Conservation (phyloP, 1,140 invertebrate species). For the Akabosia matsudoensis region DNA sequence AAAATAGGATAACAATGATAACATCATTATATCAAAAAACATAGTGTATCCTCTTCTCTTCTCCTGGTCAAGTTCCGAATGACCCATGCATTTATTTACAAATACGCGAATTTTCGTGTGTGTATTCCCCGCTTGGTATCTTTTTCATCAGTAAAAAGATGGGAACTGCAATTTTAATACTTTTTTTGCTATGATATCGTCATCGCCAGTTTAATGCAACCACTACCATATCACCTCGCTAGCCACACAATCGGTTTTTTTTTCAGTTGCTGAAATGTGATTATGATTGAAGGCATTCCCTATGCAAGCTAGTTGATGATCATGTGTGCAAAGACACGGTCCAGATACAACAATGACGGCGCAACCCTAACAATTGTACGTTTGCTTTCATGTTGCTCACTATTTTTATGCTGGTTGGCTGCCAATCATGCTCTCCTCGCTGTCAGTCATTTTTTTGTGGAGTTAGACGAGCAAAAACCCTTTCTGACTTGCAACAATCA, state of each 20-base stretch:
- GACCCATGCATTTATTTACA: too few relatives aligned
- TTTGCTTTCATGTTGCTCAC: not conserved
- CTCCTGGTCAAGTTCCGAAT: too few relatives aligned
- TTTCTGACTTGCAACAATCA: not conserved
- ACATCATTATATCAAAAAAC: too few relatives aligned
- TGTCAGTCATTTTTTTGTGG: not conserved
- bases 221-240: too few relatives aligned
- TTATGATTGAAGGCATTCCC: not conserved
- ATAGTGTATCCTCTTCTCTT: too few relatives aligned
- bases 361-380: not conserved
- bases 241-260: not conserved
- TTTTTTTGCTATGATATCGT: not conserved
- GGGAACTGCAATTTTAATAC: not conserved
- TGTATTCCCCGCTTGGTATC: too few relatives aligned
- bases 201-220: too few relatives aligned
- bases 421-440: too few relatives aligned
- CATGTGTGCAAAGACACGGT: conserved; percentile 11
- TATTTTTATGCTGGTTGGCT: not conserved
- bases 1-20: too few relatives aligned
- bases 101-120: too few relatives aligned
- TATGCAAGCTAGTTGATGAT: not conserved
- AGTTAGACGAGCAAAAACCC: not conserved
- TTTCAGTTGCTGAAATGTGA: too few relatives aligned
- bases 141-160: too few relatives aligned
- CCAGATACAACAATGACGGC: conserved; percentile 4